Conservation (phyloP, 1,140 invertebrate species). For the Eurosta solidaginis region DNA sequence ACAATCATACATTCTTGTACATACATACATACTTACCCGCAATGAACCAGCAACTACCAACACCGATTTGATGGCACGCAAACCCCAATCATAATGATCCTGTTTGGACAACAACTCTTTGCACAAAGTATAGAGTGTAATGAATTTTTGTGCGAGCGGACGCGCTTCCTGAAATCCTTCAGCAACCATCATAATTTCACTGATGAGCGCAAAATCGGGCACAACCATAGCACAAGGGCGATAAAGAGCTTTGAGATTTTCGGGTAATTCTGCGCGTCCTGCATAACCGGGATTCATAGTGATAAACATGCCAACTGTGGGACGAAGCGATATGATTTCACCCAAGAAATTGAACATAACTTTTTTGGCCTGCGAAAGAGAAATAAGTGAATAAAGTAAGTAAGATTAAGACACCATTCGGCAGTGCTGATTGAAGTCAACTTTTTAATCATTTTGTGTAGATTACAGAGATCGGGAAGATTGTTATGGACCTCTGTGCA, state of each 20-base stretch:
- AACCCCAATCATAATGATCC: slow-evolving; percentile 94
- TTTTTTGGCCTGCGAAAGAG: slow-evolving; percentile 71
- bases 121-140: slow-evolving; percentile 87
- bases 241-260: slow-evolving; percentile 51
- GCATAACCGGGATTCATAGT: slow-evolving; percentile 93
- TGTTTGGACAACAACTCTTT: slow-evolving; percentile 88
- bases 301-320: slow-evolving; percentile 88
- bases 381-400: neutral
- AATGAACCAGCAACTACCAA: slow-evolving; percentile 87
- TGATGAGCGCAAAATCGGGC: slow-evolving; percentile 90
- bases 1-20: neutral
- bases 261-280: slow-evolving; percentile 78
- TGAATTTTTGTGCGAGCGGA: slow-evolving; percentile 86
- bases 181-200: slow-evolving; percentile 92
- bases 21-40: slow-evolving; percentile 61
- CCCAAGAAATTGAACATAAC: slow-evolving; percentile 83
- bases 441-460: too few species aligned
- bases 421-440: too few species aligned
- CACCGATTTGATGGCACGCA: slow-evolving; percentile 91
- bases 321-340: slow-evolving; percentile 75
- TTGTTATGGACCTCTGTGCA: too few species aligned
- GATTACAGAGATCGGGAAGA: too few species aligned
- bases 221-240: slow-evolving; percentile 94
- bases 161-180: slow-evolving; percentile 90
- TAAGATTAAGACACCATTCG: neutral